Evolutionary conservation across 2,888 invertebrate species (phyloP).

Genomic region (Pachycephus smyrnensis): DNA sequence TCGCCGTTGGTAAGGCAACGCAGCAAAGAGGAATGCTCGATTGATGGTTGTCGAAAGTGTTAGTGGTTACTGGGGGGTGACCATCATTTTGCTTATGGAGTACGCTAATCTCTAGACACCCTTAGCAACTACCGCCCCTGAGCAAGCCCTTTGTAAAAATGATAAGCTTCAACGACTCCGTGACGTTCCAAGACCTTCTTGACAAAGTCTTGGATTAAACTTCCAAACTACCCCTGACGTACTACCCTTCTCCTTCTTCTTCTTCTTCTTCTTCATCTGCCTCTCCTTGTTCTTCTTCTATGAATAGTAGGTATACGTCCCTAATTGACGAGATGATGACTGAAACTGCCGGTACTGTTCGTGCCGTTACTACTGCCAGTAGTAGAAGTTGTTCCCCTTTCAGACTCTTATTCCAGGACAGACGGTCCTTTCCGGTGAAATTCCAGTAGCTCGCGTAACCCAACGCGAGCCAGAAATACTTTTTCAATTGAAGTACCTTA

Average conservation of each 20-base stretch:
- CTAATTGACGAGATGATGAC: neutral
- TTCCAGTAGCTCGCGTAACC: neutral
- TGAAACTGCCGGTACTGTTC: neutral
- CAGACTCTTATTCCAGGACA: neutral
- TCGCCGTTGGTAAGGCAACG: no score
- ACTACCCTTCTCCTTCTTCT: neutral
- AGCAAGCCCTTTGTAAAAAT: neutral
- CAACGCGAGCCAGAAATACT: constrained; percentile 21
- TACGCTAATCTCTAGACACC: neutral
- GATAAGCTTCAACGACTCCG: neutral
- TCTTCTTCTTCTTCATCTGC: neutral
- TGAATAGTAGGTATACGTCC: neutral
- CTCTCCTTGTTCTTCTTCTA: neutral
- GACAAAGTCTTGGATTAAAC: neutral
- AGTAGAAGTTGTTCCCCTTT: neutral
- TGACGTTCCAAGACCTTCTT: neutral
- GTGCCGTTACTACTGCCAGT: neutral
- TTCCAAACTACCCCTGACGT: neutral
- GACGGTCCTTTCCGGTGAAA: neutral
- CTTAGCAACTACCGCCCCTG: neutral
- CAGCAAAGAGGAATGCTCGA: no score
- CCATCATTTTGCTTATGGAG: neutral
- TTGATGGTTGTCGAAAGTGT: neutral
- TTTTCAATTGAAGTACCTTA: constrained; percentile 27
- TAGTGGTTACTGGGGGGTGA: neutral